Evolutionary conservation across 2,113 vertebrate genomes (phyloP).

Genomic region (Etheostoma spectabile): DNA sequence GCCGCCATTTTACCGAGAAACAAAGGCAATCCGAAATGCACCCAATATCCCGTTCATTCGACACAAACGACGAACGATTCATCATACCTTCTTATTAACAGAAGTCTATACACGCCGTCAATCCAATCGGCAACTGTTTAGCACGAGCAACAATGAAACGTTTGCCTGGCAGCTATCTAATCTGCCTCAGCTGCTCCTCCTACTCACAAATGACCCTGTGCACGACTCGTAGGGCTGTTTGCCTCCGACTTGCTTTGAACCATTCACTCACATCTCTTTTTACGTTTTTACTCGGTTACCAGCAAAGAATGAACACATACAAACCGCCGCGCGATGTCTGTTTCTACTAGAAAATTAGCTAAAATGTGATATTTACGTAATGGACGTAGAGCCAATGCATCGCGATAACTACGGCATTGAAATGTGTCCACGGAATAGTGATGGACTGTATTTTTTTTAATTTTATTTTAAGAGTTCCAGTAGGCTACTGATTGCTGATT

Average conservation of each 20-base stretch:
- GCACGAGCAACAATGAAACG: conserved; percentile 70
- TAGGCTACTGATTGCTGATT: conserved; percentile 61
- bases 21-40: conserved; percentile 70
- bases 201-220: conserved; percentile 79
- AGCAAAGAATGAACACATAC: accelerated
- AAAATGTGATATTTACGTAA: conserved; percentile 52
- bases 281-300: background rate
- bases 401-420: conserved; percentile 39
- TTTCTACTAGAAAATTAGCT: background rate
- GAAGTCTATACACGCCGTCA: conserved; percentile 50
- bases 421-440: background rate
- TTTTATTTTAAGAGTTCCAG: conserved; percentile 25
- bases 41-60: conserved; percentile 51
- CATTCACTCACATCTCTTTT: background rate
- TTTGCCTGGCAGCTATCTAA: conserved; percentile 74
- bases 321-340: too few relatives aligned
- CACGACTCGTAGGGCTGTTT: conserved; percentile 71
- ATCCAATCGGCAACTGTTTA: conserved; percentile 62
- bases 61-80: conserved; percentile 44
- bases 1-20: conserved; percentile 87
- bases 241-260: conserved; percentile 53
- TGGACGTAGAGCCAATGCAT: conserved; percentile 7
- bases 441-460: conserved; percentile 10
- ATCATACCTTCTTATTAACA: conserved; percentile 64
- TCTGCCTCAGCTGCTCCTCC: conserved; percentile 82